Evolutionary conservation across 2,888 invertebrate species (phyloP).

Genomic region (Cancer borealis): DNA sequence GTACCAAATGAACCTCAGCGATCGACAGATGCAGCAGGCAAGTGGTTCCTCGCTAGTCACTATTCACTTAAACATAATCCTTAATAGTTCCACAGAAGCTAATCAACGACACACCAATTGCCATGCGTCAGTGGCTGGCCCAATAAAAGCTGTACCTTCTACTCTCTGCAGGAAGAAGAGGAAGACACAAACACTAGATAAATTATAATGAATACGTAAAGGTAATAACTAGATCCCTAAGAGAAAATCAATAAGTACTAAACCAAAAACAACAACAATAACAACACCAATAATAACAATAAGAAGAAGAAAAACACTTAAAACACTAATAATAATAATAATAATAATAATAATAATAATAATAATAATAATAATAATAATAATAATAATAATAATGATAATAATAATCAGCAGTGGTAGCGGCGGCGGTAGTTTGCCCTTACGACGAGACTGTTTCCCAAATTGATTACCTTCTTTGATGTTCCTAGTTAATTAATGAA

Average conservation of each 20-base stretch:
- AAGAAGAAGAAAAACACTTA: not conserved
- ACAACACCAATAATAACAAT: too few relatives aligned
- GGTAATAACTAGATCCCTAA: not conserved
- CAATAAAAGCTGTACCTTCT: not conserved
- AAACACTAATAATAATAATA: not conserved
- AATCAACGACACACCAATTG: conserved; percentile 6
- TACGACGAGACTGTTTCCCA: not conserved
- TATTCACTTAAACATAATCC: not conserved
- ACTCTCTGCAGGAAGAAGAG: not conserved
- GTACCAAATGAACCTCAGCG: not conserved
- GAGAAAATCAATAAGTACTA: too few relatives aligned
- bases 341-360: not conserved
- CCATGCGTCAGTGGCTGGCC: not conserved
- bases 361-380: not conserved
- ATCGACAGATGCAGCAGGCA: not conserved
- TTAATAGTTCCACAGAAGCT: not conserved
- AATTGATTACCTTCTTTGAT: conserved; percentile 40
- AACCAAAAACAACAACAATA: not conserved
- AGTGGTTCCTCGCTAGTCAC: not conserved
- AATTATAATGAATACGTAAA: not conserved
- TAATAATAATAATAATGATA: not conserved
- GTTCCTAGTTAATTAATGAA: not conserved
- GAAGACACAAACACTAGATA: not conserved
- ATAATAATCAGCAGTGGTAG: not conserved
- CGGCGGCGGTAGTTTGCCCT: not conserved